A percentile compares a stretch with the other conserved stretches of the same genome.
phyloP scores from a whole-genome alignment of 2,797 vertebrate species.

The Enteromius afrohamiltoni region DNA sequence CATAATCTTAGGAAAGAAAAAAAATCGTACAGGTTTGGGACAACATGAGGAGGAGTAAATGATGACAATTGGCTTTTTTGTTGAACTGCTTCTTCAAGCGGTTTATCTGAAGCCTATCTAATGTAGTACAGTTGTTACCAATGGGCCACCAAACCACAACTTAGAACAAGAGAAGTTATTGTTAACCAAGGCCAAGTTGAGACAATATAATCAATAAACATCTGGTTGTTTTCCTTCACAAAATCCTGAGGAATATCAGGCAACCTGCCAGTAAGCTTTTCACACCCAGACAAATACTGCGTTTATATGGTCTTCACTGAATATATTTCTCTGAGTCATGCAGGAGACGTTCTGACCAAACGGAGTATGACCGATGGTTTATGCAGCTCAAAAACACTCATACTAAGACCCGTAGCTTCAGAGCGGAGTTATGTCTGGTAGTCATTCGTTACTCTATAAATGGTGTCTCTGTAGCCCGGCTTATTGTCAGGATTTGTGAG shows the following conservation, averaged over 20 bases:
- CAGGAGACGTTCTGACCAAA: not conserved
- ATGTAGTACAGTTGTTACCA: not conserved
- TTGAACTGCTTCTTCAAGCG: not conserved
- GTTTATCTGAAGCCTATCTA: conserved; percentile 12
- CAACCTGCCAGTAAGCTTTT: not conserved
- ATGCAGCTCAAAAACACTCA: not conserved
- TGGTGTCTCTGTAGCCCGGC: not conserved
- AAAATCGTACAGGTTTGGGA: not conserved
- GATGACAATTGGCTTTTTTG: not conserved
- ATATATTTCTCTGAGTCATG: conserved; percentile 4
- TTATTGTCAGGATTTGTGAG: not conserved
- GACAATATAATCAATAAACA: not conserved
- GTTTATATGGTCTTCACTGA: not conserved
- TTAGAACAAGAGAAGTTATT: not conserved
- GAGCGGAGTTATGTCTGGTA: not conserved
- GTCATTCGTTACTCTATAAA: conserved; percentile 10
- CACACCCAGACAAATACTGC: conserved; percentile 3
- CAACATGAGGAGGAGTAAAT: not conserved
- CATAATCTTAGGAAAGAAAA: not conserved
- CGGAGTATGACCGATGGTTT: not conserved
- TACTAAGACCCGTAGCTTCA: not conserved
- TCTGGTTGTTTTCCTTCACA: not conserved
- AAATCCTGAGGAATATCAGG: conserved; percentile 9
- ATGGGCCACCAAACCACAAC: not conserved
- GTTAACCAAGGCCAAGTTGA: not conserved